phyloP scores from a whole-genome alignment of 2,888 invertebrate genomes.

The Cheilosia variabilis region DNA sequence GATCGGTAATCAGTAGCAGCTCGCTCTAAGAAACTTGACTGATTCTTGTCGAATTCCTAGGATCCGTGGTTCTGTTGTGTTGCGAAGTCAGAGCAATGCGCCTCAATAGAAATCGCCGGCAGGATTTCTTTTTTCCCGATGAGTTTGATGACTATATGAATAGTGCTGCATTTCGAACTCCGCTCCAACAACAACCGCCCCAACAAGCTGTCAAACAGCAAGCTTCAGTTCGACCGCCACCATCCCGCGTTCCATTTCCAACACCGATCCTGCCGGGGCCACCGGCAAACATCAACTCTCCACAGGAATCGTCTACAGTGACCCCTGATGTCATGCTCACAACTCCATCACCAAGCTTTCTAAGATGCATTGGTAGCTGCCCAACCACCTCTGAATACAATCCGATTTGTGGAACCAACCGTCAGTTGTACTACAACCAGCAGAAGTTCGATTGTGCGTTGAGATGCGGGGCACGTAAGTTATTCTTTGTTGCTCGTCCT shows the following conservation, averaged over 20 bases:
- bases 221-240: neutral
- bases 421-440: slow-evolving; percentile 80
- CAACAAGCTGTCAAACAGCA: slow-evolving; percentile 20
- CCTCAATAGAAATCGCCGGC: slow-evolving; percentile 34
- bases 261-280: slow-evolving; percentile 33
- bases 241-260: neutral
- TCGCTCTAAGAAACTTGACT: neutral
- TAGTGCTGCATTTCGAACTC: neutral
- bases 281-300: slow-evolving; percentile 33
- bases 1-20: slow-evolving; percentile 15
- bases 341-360: slow-evolving; percentile 77
- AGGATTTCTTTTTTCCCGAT: slow-evolving; percentile 54
- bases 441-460: slow-evolving; percentile 81
- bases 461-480: slow-evolving; percentile 82
- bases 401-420: slow-evolving; percentile 82
- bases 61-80: slow-evolving; percentile 27
- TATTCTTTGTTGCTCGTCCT: neutral
- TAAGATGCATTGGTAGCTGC: slow-evolving; percentile 80
- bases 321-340: slow-evolving; percentile 77
- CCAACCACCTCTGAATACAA: slow-evolving; percentile 82
- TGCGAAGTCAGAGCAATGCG: neutral
- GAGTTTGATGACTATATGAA: slow-evolving; percentile 1
- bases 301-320: slow-evolving; percentile 42
- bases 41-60: neutral
- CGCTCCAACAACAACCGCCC: neutral